These are phyloP conservation scores for Sternarchorhynchus goeldii DNA, from an alignment of 2,797 vertebrate species.

Conservation along the genomic window DNA sequence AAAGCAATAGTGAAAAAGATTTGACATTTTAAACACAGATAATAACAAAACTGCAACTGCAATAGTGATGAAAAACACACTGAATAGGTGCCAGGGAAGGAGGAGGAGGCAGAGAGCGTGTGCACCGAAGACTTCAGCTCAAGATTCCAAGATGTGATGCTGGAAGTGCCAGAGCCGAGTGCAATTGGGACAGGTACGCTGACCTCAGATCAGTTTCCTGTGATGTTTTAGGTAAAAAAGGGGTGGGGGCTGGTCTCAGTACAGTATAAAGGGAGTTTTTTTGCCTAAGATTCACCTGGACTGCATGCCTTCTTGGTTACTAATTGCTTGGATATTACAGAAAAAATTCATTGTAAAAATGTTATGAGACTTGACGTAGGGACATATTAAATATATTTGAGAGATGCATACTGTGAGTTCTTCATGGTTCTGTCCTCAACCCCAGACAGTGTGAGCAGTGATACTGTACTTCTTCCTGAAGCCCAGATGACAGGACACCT, in stretches of 20 bases:
- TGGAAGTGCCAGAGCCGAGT: constrained; percentile 56
- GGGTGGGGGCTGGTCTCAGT: no score
- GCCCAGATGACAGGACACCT: constrained; percentile 7
- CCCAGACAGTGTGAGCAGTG: constrained; percentile 37
- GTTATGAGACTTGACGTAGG: neutral
- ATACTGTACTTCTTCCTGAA: constrained; percentile 30
- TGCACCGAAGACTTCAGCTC: constrained; percentile 79
- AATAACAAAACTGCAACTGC: no score
- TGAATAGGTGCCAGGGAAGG: constrained; percentile 43
- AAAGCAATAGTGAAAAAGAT: no score
- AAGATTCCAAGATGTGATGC: constrained; percentile 74
- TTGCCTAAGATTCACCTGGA: no score
- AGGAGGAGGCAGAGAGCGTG: constrained; percentile 69
- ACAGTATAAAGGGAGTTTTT: no score
- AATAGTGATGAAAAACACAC: neutral
- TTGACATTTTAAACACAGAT: no score
- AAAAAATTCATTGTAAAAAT: no score
- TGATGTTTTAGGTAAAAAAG: neutral
- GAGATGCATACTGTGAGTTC: neutral
- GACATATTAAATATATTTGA: neutral
- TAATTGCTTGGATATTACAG: no score
- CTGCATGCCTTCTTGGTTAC: no score
- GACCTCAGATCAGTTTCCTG: neutral
- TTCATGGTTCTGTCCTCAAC: neutral
- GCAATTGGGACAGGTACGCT: constrained; percentile 18